These are phyloP conservation scores for Leguminivora glycinivorella DNA, from an alignment of 1,140 invertebrate genomes.

Conservation along the genomic window DNA sequence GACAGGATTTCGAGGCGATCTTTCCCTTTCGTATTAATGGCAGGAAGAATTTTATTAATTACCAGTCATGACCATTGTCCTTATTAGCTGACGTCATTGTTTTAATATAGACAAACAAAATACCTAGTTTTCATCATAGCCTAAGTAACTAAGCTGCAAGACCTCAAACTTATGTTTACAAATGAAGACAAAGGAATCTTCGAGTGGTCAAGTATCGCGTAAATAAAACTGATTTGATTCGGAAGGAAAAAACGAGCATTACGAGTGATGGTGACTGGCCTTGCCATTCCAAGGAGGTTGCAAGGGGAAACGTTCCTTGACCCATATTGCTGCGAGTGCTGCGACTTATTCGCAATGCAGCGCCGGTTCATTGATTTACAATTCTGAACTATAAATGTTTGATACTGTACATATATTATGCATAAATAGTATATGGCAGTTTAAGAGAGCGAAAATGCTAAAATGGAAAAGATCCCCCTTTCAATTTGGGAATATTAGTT, in stretches of 20 bases:
- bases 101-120: too few relatives aligned
- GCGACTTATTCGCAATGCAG: constrained; percentile 11
- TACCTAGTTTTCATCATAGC: too few relatives aligned
- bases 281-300: constrained; percentile 65
- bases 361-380: not conserved
- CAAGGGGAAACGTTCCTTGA: constrained; percentile 73
- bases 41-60: too few relatives aligned
- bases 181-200: not conserved
- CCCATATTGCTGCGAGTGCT: constrained; percentile 51
- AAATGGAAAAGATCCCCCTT: too few relatives aligned
- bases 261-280: constrained; percentile 68
- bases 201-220: constrained; percentile 63
- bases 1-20: too few relatives aligned
- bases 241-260: constrained; percentile 61
- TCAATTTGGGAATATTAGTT: too few relatives aligned
- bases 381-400: not conserved
- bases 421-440: too few relatives aligned
- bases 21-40: too few relatives aligned
- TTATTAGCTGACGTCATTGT: too few relatives aligned
- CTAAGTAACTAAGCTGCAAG: too few relatives aligned
- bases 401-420: not conserved
- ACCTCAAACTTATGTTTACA: not conserved
- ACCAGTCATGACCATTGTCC: too few relatives aligned
- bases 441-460: too few relatives aligned
- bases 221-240: constrained; percentile 77